Evolutionary conservation across 2,888 invertebrate species (phyloP).

Genomic region (Synergus japonicus): DNA sequence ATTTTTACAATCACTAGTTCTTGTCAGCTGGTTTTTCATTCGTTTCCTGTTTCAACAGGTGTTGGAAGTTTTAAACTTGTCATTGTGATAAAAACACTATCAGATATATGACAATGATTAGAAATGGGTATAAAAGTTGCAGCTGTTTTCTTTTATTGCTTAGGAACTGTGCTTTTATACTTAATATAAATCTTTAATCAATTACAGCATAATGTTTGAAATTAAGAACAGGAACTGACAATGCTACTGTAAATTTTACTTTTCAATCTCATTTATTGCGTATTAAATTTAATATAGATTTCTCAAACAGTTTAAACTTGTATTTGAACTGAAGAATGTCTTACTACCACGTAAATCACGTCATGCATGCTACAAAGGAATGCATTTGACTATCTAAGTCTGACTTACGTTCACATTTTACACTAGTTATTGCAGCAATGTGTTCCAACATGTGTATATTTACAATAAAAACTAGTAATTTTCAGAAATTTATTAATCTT

Average conservation of each 20-base stretch:
- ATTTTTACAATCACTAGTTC: background rate
- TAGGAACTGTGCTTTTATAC: background rate
- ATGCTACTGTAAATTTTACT: background rate
- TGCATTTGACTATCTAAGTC: slow-evolving; percentile 19
- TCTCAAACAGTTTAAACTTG: background rate
- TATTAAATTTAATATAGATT: slow-evolving; percentile 33
- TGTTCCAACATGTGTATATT: slow-evolving; percentile 3
- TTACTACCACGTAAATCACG: slow-evolving; percentile 26
- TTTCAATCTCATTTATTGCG: background rate
- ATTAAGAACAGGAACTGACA: background rate
- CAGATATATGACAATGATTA: background rate
- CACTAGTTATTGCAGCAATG: background rate
- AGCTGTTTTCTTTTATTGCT: background rate
- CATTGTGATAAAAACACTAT: slow-evolving; percentile 2
- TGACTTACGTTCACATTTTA: slow-evolving; percentile 9
- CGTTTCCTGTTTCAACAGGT: slow-evolving; percentile 27
- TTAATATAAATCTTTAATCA: background rate
- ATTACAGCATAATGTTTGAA: background rate
- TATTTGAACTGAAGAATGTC: slow-evolving; percentile 9
- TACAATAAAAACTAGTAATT: background rate
- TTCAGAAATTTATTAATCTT: background rate
- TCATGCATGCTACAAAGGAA: background rate
- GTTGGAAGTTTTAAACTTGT: slow-evolving; percentile 9
- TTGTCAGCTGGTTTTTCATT: slow-evolving; percentile 6
- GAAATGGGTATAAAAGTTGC: background rate